Conservation (phyloP, 2,888 invertebrate genomes). For the Aquatica leii region DNA sequence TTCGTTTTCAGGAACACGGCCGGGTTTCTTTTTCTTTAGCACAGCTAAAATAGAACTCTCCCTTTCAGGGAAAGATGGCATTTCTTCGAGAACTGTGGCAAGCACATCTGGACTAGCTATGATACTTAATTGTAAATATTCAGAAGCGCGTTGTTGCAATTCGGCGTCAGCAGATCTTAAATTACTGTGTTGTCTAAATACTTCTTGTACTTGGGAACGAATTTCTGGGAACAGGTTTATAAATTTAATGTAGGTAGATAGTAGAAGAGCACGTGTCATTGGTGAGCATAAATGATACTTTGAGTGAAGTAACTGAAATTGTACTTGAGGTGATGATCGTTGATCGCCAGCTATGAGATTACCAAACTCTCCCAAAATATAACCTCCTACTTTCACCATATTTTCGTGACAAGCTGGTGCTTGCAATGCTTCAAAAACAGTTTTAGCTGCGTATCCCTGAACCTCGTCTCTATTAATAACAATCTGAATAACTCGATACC, state of each 20-base stretch:
- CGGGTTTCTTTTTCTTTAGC: constrained; percentile 97
- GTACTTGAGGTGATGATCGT: constrained; percentile 94
- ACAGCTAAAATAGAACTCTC: constrained; percentile 98
- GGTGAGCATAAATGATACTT: constrained; percentile 99
- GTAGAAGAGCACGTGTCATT: constrained; percentile 92
- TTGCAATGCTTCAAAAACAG: constrained; percentile 98
- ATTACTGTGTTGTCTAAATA: constrained; percentile 94
- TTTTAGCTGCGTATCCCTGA: constrained; percentile 99
- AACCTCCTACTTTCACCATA: constrained; percentile 99
- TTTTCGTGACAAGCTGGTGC: constrained; percentile 99
- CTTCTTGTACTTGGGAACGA: constrained; percentile 89
- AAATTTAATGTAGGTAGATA: constrained; percentile 99
- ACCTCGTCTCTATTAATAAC: constrained; percentile 99
- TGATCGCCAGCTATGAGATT: constrained; percentile 99
- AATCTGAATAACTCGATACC: constrained; percentile 99
- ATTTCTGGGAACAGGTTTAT: constrained; percentile 99
- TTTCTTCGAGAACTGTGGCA: constrained; percentile 98
- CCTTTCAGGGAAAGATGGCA: constrained; percentile 99
- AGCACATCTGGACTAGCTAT: constrained; percentile 96
- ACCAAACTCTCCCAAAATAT: constrained; percentile 98
- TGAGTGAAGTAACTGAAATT: constrained; percentile 97
- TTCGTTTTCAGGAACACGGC: constrained; percentile 89
- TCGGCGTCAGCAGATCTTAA: constrained; percentile 97
- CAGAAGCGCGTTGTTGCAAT: constrained; percentile 96
- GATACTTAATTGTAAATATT: constrained; percentile 95